A percentile compares a stretch with the other conserved stretches of the same genome.
phyloP scores from a whole-genome alignment of 1,140 invertebrate genomes.

The Trissolcus basalis region DNA sequence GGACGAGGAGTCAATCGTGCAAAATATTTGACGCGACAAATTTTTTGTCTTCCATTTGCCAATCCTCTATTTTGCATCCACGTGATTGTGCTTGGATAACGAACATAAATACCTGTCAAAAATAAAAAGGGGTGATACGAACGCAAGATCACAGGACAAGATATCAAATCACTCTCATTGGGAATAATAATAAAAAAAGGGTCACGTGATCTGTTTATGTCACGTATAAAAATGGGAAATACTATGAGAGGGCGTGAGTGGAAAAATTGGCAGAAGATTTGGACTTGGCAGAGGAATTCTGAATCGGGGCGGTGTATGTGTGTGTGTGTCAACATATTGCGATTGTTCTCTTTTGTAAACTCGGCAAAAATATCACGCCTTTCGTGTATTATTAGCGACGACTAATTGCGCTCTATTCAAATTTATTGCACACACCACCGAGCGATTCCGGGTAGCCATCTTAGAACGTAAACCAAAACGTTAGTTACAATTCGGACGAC shows the following conservation, averaged over 20 bases:
- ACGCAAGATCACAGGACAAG: neutral
- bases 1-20: neutral
- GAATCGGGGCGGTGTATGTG: conserved; percentile 8
- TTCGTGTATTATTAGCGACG: conserved; percentile 33
- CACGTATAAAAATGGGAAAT: conserved; percentile 28
- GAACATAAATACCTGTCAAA: too few relatives aligned
- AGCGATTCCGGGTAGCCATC: conserved; percentile 14
- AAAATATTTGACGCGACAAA: neutral
- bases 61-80: neutral
- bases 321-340: conserved; percentile 34
- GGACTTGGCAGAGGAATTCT: conserved; percentile 28
- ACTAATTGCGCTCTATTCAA: conserved; percentile 36
- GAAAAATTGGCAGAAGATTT: conserved; percentile 37
- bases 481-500: neutral
- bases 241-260: conserved; percentile 15
- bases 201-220: too few relatives aligned
- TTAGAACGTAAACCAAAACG: conserved; percentile 1
- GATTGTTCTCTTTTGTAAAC: conserved; percentile 47
- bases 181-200: too few relatives aligned
- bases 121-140: neutral
- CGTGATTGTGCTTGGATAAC: neutral
- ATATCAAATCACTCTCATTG: too few relatives aligned
- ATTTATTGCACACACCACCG: conserved; percentile 24
- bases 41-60: too few relatives aligned
- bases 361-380: conserved; percentile 27